Evolutionary conservation across 2,888 invertebrate species (phyloP), one percentile per base, ranked within the genome.

Genomic region (Stictocephala bisonia): DNA sequence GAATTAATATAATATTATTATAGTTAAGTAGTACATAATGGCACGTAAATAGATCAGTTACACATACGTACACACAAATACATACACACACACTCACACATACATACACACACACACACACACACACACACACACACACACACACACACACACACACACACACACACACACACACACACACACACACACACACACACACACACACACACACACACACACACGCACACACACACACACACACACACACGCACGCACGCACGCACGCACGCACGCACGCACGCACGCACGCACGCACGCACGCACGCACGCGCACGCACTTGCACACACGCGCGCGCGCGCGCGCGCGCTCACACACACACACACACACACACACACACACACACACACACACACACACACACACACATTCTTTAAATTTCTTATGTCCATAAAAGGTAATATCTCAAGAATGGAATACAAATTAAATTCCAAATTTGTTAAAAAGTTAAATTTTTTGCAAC

Each of bases 341-440:
- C 18, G 24, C 56, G 26, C 56, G 26, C 56, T 24, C 56, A 56
- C 56, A 56, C 56, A 56, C 56, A 56, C 56, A 56, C 56, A 56
- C 56, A 56, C 56, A 56, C 56, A 56, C 56, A 56, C 56, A 56
- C 56, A 56, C 56, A 56, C 22, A 56, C 56, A 56, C 56, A 56
- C 56, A 56, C 56, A 56, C 27, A 56, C 27, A 26, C 27, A 56
- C 27, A 56, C 27, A 56, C 27, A 56, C 18, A 41, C 18, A 41
- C 18, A 41, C 3, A 41, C 18, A 41, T 9, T 35, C 7, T 35
- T 35, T 9, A 35, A 7, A 35, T 9, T 35, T 11, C 35, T 35
- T n/a, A n/a, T n/a, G n/a, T n/a, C n/a, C n/a, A n/a, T n/a, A n/a
- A n/a, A n/a, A n/a, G n/a, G n/a, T n/a, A n/a, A n/a, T n/a, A n/a